Base-by-base conservation (phyloP, 2,113 vertebrate species). In the Hepsetus odoe region DNA sequence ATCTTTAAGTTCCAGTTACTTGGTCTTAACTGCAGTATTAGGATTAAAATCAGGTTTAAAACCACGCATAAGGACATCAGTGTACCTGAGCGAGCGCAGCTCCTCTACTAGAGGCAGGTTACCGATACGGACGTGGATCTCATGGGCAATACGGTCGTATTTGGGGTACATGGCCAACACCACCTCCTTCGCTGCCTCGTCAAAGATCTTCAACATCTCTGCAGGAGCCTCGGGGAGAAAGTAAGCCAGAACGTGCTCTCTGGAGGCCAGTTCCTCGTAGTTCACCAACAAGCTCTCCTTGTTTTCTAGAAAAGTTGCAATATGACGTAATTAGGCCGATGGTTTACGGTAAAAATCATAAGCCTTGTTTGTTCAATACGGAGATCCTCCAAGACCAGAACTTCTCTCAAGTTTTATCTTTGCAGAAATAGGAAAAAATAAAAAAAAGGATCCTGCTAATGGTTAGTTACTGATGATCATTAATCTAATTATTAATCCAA, bases 101-200 rank as follows among this genome's bases (percentile, higher is more conserved):
- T 99, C 98, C 84, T 99, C 97, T 7, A 99, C 97, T 62, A 99
- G 90, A 0, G 98, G 98, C 62, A 99, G 92, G 88, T 96, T 97
- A 51, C 95, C 96, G 84, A 99, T 97, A 6, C 97, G 96, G 70
- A 97, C 96, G 0, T 99, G 96, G 87, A 99, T 95, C 84, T 96
- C 95, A 28, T 93, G 94, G 74, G 95, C 91, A 12, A 99, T 99
- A 2, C 96, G 95, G 76, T 96, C 94, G 0, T 99, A 99, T 82
- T 99, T 99, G 16, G 98, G 98, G 87, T 97, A 98, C 98, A 99
- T 99, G 82, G 95, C 95, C 80, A 99, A 81, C 38, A 99, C 98
- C 13, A 99, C 97, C 56, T 99, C 97, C 84, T 96, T 96, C 11
- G 96, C 97, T 0, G 97, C 97, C 86, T 98, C 98, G 1, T 99